Evolutionary conservation across 2,797 vertebrate species (phyloP).

Genomic region (Falco novaeseelandiae): DNA sequence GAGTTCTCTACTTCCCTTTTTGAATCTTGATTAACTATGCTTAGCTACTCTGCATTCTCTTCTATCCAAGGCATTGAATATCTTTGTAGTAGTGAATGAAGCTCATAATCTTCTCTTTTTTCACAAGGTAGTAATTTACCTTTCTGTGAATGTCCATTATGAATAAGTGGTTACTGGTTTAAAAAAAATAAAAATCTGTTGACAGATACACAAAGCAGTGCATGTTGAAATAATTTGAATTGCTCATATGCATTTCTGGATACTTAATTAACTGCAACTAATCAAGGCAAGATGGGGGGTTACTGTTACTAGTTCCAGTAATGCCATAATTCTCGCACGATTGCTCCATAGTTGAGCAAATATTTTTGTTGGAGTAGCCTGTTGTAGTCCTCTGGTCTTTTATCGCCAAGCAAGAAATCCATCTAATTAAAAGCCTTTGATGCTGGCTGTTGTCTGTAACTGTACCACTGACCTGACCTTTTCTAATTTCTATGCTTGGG

Average conservation of each 20-base stretch:
- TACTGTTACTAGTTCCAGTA: slow-evolving; percentile 14
- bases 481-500: too few species aligned
- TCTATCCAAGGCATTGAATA: slow-evolving; percentile 36
- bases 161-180: slow-evolving; percentile 37
- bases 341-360: not conserved
- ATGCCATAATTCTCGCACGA: not conserved
- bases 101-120: slow-evolving; percentile 42
- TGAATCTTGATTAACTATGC: slow-evolving; percentile 54
- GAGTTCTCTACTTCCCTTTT: slow-evolving; percentile 32
- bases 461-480: not conserved
- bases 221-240: slow-evolving; percentile 37
- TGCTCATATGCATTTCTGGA: slow-evolving; percentile 2
- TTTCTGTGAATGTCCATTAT: slow-evolving; percentile 61
- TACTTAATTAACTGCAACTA: slow-evolving; percentile 45
- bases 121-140: slow-evolving; percentile 55
- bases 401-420: not conserved
- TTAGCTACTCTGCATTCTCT: slow-evolving; percentile 19
- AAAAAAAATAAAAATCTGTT: slow-evolving; percentile 22
- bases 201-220: slow-evolving; percentile 27
- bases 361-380: not conserved
- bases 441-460: not conserved
- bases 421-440: not conserved
- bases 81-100: slow-evolving; percentile 32
- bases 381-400: not conserved
- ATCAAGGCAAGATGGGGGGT: not conserved